Evolutionary conservation across 2,888 invertebrate species (phyloP).

Genomic region (Trichopoda pennipes): DNA sequence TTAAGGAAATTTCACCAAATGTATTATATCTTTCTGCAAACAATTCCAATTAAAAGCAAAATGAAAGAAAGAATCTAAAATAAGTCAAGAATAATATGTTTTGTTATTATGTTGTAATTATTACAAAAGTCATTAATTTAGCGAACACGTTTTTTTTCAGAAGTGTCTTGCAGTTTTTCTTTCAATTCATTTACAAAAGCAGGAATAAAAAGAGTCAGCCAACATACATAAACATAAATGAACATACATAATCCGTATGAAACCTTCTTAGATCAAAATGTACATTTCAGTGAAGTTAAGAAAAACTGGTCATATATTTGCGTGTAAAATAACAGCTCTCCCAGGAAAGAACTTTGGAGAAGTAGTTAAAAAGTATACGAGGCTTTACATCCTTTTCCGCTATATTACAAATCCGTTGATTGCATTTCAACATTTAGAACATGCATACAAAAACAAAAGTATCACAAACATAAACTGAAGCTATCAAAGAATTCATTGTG

Average conservation of each 20-base stretch:
- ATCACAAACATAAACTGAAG: neutral
- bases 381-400: slow-evolving; percentile 76
- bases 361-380: slow-evolving; percentile 68
- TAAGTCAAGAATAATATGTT: slow-evolving; percentile 18
- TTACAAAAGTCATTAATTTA: slow-evolving; percentile 66
- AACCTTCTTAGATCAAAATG: neutral
- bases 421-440: slow-evolving; percentile 73
- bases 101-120: slow-evolving; percentile 60
- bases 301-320: slow-evolving; percentile 32
- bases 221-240: neutral
- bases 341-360: slow-evolving; percentile 49
- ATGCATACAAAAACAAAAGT: slow-evolving; percentile 19
- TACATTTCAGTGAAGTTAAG: neutral
- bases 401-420: slow-evolving; percentile 80
- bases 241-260: neutral
- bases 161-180: slow-evolving; percentile 34
- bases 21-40: slow-evolving; percentile 27
- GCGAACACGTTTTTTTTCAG: slow-evolving; percentile 51
- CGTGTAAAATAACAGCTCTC: slow-evolving; percentile 40
- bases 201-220: slow-evolving; percentile 6
- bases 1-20: slow-evolving; percentile 27
- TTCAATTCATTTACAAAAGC: neutral
- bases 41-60: slow-evolving; percentile 53
- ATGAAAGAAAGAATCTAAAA: neutral
- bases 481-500: neutral